A percentile compares a stretch with the other conserved stretches of the same genome.
Evolutionary conservation across 2,113 vertebrate genomes (phyloP).

Genomic region (Paralichthys olivaceus): DNA sequence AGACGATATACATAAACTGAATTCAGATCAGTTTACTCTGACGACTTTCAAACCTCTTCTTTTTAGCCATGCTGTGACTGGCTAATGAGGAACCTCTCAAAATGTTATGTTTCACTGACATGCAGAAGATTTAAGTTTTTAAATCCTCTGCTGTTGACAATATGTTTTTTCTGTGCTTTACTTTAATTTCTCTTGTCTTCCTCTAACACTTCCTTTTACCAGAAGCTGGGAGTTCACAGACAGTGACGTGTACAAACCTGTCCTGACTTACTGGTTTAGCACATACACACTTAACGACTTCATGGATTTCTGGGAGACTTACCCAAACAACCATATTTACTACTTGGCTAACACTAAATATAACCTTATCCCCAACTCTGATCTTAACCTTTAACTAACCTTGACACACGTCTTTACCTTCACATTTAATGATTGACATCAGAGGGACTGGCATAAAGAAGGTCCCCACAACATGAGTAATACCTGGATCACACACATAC

Average conservation of each 20-base stretch:
- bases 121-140: background rate
- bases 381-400: background rate
- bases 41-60: background rate
- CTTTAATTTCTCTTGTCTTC: background rate
- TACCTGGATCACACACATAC: background rate
- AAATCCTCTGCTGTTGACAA: background rate
- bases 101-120: too few species aligned
- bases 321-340: background rate
- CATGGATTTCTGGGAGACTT: too few species aligned
- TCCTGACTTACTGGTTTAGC: conserved; percentile 55
- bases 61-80: background rate
- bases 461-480: background rate
- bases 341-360: background rate
- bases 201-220: background rate
- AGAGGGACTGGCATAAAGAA: background rate
- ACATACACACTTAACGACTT: background rate
- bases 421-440: background rate
- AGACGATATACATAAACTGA: too few species aligned
- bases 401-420: background rate
- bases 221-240: background rate
- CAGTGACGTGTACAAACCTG: conserved; percentile 45
- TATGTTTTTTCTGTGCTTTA: background rate
- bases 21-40: background rate
- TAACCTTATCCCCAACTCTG: background rate
- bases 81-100: background rate